Evolutionary conservation across 2,797 vertebrate genomes (phyloP), one percentile per base, ranked within the genome.

Genomic region (Peromyscus melanophrys): DNA sequence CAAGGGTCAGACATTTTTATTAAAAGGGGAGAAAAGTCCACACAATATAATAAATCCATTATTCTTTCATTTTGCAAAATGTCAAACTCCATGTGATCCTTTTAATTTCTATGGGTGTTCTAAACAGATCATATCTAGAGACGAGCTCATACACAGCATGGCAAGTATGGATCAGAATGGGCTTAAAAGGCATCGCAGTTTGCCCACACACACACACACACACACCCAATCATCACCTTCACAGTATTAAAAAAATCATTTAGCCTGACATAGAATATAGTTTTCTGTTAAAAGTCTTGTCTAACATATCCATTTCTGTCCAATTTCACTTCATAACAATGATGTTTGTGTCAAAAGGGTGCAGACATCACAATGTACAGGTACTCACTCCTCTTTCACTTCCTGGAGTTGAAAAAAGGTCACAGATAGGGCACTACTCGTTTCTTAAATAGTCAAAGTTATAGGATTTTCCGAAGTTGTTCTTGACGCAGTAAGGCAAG

Each of bases 61-160:
- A 98, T 98, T 98, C 98, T 98, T 98, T 98, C 98, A 98, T 99
- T 98, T 98, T 98, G 96, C 97, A 98, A 99, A 99, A 99, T 99
- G 98, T 98, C 98, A 99, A 98, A 97, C 98, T 98, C 98, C 98
- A 98, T 98, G 98, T 97, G 98, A 98, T 98, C 98, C 98, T 98
- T 99, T 99, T 99, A 99, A 98, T 99, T 99, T 98, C 98, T 98
- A 98, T 98, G 98, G 98, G 98, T 98, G 98, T 98, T 98, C 98
- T 97, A 98, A 99, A 98, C 0, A 80, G 77, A 98, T 98, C 98
- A 98, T 97, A 98, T 98, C 98, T 98, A 96, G 97, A 96, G 96
- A 98, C 96, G 85, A 98, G 96, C 92, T 98, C 97, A 97, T 95
- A 96, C 81, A 95, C 98, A 97, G 95, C 97, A 80, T 93, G 97